phyloP scores from a whole-genome alignment of 2,888 invertebrate genomes.

The Anagyrus pseudococci region DNA sequence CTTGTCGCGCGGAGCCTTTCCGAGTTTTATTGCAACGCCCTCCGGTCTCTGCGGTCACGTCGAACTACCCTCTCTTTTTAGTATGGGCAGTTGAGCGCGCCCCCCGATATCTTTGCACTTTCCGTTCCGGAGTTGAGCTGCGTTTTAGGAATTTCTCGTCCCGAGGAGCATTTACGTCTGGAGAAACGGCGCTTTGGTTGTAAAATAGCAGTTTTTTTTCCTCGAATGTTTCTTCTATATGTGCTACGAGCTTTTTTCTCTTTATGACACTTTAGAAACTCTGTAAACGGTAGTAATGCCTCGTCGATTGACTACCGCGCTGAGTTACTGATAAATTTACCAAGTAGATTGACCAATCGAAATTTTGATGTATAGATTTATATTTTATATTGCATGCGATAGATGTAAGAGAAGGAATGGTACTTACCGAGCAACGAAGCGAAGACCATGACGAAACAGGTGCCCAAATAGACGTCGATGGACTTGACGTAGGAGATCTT shows the following conservation, averaged over 20 bases:
- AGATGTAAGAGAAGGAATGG: not conserved
- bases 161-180: no score
- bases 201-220: no score
- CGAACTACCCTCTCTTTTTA: no score
- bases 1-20: no score
- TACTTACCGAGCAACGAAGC: slow-evolving; percentile 91
- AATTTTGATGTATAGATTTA: not conserved
- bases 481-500: slow-evolving; percentile 98
- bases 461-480: slow-evolving; percentile 96
- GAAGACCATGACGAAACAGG: slow-evolving; percentile 99
- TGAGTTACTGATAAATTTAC: not conserved
- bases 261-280: not conserved
- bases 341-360: not conserved
- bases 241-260: not conserved
- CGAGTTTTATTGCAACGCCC: no score
- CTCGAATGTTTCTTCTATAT: no score
- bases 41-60: no score
- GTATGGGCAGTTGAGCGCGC: no score
- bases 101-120: no score
- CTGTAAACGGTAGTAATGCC: not conserved
- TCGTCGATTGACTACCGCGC: not conserved
- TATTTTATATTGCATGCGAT: not conserved
- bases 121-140: no score
- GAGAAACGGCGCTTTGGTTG: no score
- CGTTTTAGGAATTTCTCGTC: no score